phyloP scores from a whole-genome alignment of 2,113 vertebrate species.

The Mobula birostris region DNA sequence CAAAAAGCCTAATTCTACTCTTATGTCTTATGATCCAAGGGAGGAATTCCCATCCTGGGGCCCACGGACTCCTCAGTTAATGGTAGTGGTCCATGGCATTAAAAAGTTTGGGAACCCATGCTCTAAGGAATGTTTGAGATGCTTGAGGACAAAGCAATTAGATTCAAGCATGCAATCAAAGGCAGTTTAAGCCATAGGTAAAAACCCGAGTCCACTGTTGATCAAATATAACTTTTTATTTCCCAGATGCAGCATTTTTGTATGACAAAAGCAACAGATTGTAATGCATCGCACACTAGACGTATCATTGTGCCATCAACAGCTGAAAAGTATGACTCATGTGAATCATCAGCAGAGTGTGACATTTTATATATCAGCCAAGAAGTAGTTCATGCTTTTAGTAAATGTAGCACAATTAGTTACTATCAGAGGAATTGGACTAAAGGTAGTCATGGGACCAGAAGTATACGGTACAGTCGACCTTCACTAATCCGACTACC shows the following conservation, averaged over 20 bases:
- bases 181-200: background rate
- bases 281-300: background rate
- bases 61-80: background rate
- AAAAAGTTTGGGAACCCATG: no score
- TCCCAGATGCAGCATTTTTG: background rate
- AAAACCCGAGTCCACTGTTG: background rate
- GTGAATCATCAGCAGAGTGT: background rate
- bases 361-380: slow-evolving; percentile 33
- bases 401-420: background rate
- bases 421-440: background rate
- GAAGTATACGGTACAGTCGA: background rate
- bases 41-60: no score
- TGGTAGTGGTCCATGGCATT: no score
- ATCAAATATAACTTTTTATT: background rate
- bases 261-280: background rate
- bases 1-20: no score
- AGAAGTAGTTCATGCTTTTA: background rate
- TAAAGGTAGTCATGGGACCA: background rate
- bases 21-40: no score
- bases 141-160: background rate
- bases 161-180: background rate
- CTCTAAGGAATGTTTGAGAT: background rate
- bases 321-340: background rate
- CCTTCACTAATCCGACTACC: no score
- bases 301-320: background rate